These are phyloP conservation scores for Polypedilum pembai DNA, from an alignment of 1,140 invertebrate species.

Conservation along the genomic window DNA sequence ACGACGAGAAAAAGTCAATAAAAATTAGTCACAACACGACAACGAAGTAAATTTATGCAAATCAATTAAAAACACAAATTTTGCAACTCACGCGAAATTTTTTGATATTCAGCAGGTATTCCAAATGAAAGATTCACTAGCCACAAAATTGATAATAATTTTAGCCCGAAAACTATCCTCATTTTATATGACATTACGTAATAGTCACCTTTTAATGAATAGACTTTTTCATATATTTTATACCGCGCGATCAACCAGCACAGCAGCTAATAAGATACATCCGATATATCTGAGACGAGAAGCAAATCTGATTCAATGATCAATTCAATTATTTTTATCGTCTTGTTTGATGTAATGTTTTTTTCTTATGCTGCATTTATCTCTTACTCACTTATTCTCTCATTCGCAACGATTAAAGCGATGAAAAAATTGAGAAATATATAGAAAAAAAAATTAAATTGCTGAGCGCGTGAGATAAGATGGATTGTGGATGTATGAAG, in stretches of 20 bases:
- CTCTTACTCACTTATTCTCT: neutral
- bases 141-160: neutral
- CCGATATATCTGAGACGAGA: neutral
- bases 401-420: constrained; percentile 1
- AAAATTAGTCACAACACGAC: neutral
- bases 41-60: neutral
- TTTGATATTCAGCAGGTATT: neutral
- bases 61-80: neutral
- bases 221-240: neutral
- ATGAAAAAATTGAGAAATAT: constrained; percentile 9
- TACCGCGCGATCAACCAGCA: neutral
- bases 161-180: neutral
- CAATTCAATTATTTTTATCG: constrained; percentile 1
- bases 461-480: neutral
- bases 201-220: neutral
- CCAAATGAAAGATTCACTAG: constrained; percentile 9
- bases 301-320: constrained; percentile 12
- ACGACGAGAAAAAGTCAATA: no score
- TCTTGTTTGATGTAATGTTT: constrained; percentile 8
- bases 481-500: neutral
- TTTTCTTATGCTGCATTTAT: neutral
- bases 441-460: neutral
- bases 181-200: neutral
- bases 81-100: neutral
- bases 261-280: neutral